Base-by-base conservation (phyloP, 2,888 invertebrate genomes). In the Tanytarsus gracilentus region DNA sequence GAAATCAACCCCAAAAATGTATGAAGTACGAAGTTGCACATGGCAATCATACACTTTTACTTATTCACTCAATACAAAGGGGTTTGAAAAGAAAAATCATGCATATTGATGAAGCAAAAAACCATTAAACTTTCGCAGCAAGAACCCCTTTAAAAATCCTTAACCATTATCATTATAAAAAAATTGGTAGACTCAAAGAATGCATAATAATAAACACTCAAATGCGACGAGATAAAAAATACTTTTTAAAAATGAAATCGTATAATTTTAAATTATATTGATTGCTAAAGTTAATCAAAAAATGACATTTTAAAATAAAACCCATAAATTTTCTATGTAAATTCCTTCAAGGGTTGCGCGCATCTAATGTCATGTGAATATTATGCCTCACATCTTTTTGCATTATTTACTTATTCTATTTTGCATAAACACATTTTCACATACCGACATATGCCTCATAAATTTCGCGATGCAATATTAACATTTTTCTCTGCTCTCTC, bases 81-180 rank as follows among this genome's bases (percentile, higher is more conserved):
- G 18, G 7, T 23, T 16, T 18, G 25, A 14, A 51, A 18, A 4
- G 18, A 51, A 51, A 51, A 26, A 27, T 33, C 39, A 39, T 55
- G 55, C 55, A 55, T 55, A 55, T 55, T 55, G 30, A 55, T 55
- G 55, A 55, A 36, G 36, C 4, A 33, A 18, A 33, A 18, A 18
- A n/a, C n/a, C n/a, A n/a, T n/a, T n/a, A n/a, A n/a, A n/a, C n/a
- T n/a, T n/a, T n/a, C n/a, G n/a, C n/a, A n/a, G n/a, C n/a, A n/a
- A n/a, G n/a, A n/a, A n/a, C n/a, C n/a, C n/a, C n/a, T n/a, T n/a
- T n/a, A n/a, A n/a, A n/a, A n/a, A n/a, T n/a, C n/a, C n/a, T n/a
- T n/a, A n/a, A n/a, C n/a, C n/a, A n/a, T n/a, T n/a, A n/a, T n/a
- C n/a, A n/a, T n/a, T n/a, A n/a, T n/a, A n/a, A n/a, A n/a, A n/a